Conservation (phyloP, 2,888 invertebrate species). For the Thymelicus sylvestris region DNA sequence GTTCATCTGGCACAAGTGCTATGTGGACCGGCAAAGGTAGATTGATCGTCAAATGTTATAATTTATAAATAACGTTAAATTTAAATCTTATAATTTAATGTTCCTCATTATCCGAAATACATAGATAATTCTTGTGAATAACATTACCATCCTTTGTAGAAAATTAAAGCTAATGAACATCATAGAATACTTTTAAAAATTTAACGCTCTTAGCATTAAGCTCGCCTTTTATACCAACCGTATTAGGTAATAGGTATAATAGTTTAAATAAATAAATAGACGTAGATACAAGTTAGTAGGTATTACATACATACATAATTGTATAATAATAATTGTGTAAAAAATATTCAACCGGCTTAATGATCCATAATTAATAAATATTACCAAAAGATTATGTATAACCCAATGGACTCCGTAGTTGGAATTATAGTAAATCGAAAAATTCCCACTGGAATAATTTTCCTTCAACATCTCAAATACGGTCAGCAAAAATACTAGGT, state of each 20-base stretch:
- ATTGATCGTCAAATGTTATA: conserved; percentile 5
- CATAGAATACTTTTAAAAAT: no score
- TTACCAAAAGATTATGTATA: no score
- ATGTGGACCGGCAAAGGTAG: background rate
- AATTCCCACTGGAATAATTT: background rate
- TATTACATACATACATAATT: no score
- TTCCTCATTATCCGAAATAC: background rate
- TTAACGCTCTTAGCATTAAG: no score
- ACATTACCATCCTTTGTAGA: no score
- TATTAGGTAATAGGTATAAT: no score
- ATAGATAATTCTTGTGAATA: no score
- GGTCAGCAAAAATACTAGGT: background rate
- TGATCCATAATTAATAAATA: background rate
- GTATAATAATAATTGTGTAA: no score
- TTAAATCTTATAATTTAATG: background rate
- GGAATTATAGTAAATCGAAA: background rate
- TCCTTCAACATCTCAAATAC: background rate
- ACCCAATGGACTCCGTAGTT: background rate
- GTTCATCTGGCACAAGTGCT: background rate
- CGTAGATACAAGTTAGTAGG: no score
- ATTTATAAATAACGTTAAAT: background rate
- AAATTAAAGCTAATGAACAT: no score
- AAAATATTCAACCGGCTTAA: background rate
- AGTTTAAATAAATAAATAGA: no score
- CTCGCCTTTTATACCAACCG: no score